phyloP scores from a whole-genome alignment of 2,113 vertebrate genomes.

The Carassius gibelio region DNA sequence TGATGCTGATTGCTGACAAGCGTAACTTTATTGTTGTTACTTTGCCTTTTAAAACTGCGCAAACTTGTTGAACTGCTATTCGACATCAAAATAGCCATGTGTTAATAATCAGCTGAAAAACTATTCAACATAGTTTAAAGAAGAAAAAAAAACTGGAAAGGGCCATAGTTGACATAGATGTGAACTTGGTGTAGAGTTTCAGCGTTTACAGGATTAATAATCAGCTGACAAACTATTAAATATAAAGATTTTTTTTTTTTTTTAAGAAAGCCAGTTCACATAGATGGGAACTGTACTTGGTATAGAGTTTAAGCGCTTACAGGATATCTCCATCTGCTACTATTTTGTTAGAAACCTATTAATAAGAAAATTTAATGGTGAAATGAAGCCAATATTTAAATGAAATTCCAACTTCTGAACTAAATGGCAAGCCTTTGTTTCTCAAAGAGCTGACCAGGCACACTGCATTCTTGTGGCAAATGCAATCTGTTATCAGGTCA shows the following conservation, averaged over 20 bases:
- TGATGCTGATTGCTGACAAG: background rate
- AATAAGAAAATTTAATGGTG: too few species aligned
- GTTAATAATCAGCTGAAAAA: background rate
- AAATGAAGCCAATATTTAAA: background rate
- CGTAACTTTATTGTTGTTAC: background rate
- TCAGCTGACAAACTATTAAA: too few species aligned
- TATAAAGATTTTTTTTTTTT: too few species aligned
- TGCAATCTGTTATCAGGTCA: conserved; percentile 28
- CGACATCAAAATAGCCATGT: background rate
- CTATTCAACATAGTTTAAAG: too few species aligned
- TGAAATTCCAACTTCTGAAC: background rate
- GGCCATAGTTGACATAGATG: background rate
- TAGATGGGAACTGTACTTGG: background rate
- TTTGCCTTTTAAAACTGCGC: too few species aligned
- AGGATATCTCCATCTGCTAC: too few species aligned
- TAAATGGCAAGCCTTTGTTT: conserved; percentile 1
- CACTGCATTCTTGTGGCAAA: background rate
- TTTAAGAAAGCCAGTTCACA: too few species aligned
- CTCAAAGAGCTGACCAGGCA: background rate
- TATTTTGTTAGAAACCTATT: too few species aligned
- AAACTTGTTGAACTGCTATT: background rate
- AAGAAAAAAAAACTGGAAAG: background rate
- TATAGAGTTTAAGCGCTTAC: background rate
- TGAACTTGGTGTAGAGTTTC: too few species aligned
- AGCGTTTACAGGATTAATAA: too few species aligned